Base-by-base conservation (phyloP, 2,888 invertebrate genomes). In the Cheiracanthium punctorium region DNA sequence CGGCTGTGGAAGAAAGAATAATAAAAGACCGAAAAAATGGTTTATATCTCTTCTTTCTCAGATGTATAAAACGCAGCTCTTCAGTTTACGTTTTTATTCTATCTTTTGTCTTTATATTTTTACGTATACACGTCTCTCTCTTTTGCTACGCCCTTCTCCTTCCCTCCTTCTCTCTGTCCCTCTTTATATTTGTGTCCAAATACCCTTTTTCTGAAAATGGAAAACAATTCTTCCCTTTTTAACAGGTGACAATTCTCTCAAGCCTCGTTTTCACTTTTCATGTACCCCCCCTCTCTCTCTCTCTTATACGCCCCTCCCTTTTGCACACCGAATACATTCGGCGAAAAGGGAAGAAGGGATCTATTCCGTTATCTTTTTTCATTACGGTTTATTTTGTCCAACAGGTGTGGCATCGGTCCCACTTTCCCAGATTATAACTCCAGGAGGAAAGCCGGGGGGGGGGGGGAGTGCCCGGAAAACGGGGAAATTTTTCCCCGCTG, bases 201-300 rank as follows among this genome's bases (percentile, higher is more conserved):
- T 76, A 65, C 76, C 64, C 76, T 76, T 32, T 43, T 32, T 24
- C 29, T 20, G 30, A 69, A 70, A 70, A 77, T 77, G 69, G 77
- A 77, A 77, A 77, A 70, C 77, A 77, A 70, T 77, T 77, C 69
- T 48, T 58, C 37, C 70, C 77, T 77, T 77, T 76, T 77, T 77
- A 77, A 77, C 77, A 77, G 77, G 77, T 77, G 77, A 77, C 77
- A 70, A 52, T 77, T 77, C 30, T 77, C 77, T 24, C 77, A 77
- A 29, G 76, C 77, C 67, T 67, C 12, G 70, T 70, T 67, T 69
- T 77, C 77, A 77, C 77, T 77, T 77, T 69, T 70, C 52, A 43
- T 12, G 5, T 24, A 1, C 24, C 24, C 52, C 43, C 65, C n/a
- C 30, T n/a, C 29, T 1, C 0, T 29, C 37, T 28, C 0, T 52